Evolutionary conservation across 2,113 vertebrate genomes (phyloP).

Genomic region (Tragelaphus imberbis): DNA sequence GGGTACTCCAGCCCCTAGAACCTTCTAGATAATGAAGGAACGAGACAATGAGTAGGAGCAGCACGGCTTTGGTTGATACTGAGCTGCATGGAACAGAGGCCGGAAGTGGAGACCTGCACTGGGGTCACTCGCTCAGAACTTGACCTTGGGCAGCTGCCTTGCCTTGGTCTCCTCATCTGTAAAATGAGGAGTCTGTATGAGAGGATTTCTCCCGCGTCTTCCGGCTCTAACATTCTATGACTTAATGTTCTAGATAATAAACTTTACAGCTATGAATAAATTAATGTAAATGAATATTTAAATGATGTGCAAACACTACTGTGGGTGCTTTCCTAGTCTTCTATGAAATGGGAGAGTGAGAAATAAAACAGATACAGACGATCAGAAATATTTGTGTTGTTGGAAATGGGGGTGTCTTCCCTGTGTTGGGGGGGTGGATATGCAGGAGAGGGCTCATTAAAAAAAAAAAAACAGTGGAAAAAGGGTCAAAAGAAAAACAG

Average conservation of each 20-base stretch:
- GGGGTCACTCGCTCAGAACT: not conserved
- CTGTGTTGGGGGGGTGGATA: not conserved
- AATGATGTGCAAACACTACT: conserved; percentile 54
- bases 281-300: conserved; percentile 66
- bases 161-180: conserved; percentile 53
- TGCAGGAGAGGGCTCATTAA: not conserved
- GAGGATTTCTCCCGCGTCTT: conserved; percentile 35
- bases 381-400: not conserved
- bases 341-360: conserved; percentile 10
- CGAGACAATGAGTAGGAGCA: rapidly evolving
- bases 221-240: conserved; percentile 41
- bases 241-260: conserved; percentile 64
- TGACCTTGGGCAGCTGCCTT: conserved; percentile 19
- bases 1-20: not conserved
- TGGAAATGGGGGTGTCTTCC: not conserved
- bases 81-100: not conserved
- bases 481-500: not conserved
- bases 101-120: rapidly evolving
- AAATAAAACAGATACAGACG: not conserved
- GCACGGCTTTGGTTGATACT: not conserved
- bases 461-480: not conserved
- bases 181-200: not conserved
- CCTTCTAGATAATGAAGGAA: not conserved
- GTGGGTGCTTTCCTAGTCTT: conserved; percentile 31
- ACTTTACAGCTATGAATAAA: conserved; percentile 69